Conservation (phyloP, 2,888 invertebrate genomes). For the Phorcus lineatus region DNA sequence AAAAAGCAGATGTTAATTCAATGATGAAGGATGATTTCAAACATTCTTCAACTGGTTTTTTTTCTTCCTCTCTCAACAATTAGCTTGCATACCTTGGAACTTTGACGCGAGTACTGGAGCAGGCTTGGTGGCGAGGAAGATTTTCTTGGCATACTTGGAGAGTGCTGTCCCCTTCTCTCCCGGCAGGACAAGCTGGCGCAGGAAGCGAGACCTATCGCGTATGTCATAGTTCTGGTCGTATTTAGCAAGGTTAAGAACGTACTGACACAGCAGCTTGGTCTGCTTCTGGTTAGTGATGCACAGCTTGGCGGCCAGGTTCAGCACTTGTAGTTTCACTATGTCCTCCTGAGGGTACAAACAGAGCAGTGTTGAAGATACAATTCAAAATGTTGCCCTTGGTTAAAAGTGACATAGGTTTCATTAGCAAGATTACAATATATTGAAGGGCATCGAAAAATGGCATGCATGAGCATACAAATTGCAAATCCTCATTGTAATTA, state of each 20-base stretch:
- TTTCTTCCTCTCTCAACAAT: neutral
- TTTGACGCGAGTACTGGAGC: constrained; percentile 90
- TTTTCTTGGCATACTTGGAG: constrained; percentile 84
- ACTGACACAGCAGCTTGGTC: constrained; percentile 90
- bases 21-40: too few species aligned
- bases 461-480: too few species aligned
- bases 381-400: too few species aligned
- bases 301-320: constrained; percentile 95
- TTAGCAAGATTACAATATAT: too few species aligned
- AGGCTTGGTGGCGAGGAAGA: constrained; percentile 94
- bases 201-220: constrained; percentile 92
- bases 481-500: too few species aligned
- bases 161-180: constrained; percentile 78
- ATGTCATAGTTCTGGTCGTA: constrained; percentile 99
- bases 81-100: constrained; percentile 73
- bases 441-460: too few species aligned
- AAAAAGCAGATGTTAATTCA: too few species aligned
- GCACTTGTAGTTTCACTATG: constrained; percentile 94
- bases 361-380: too few species aligned
- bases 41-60: too few species aligned
- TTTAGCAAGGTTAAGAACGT: constrained; percentile 93
- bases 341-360: constrained; percentile 82
- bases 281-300: constrained; percentile 91
- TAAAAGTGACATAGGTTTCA: too few species aligned
- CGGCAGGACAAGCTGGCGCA: constrained; percentile 87